phyloP scores from a whole-genome alignment of 2,113 vertebrate genomes.

The Tamias sibiricus region DNA sequence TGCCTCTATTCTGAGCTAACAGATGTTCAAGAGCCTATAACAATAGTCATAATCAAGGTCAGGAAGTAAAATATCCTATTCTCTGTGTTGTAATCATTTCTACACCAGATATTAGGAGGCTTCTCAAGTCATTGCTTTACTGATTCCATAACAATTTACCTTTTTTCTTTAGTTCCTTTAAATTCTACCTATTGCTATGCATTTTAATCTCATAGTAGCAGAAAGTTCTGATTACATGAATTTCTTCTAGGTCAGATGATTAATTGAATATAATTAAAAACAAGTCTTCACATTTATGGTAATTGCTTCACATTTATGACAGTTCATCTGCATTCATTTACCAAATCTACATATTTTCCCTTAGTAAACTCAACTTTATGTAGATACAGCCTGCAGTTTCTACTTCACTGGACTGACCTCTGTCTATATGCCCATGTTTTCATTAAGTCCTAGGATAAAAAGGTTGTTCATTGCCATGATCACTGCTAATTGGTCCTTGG shows the following conservation, averaged over 20 bases:
- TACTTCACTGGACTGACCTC: neutral
- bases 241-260: neutral
- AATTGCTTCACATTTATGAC: neutral
- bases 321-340: neutral
- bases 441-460: neutral
- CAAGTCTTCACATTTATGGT: neutral
- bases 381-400: neutral
- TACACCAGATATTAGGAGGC: neutral
- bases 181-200: neutral
- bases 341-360: neutral
- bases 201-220: neutral
- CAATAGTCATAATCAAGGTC: neutral
- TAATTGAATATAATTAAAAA: neutral
- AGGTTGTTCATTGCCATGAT: neutral
- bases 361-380: neutral
- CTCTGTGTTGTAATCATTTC: neutral
- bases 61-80: neutral
- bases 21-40: neutral
- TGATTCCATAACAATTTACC: neutral
- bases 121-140: slow-evolving; percentile 12
- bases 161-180: neutral
- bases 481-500: neutral
- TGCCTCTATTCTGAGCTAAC: neutral
- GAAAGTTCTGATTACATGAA: neutral
- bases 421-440: neutral